These are phyloP conservation scores for Glareola pratincola DNA, from an alignment of 2,113 vertebrate genomes.

Conservation along the genomic window DNA sequence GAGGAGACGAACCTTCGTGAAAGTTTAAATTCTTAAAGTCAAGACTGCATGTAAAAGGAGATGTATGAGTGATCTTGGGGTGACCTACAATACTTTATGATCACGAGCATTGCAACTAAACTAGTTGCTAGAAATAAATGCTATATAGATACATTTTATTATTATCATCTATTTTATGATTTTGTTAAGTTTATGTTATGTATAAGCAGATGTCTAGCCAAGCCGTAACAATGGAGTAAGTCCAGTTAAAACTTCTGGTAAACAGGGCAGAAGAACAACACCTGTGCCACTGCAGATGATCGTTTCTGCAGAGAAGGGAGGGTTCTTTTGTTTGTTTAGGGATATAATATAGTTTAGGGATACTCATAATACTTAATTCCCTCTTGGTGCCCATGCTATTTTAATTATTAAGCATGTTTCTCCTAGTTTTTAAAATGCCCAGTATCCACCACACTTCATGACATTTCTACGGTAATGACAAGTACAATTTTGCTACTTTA, in stretches of 20 bases:
- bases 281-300: neutral
- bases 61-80: neutral
- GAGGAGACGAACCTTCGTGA: neutral
- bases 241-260: neutral
- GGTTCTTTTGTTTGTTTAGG: neutral
- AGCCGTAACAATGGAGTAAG: neutral
- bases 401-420: neutral
- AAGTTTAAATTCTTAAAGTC: neutral
- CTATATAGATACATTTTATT: neutral
- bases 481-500: neutral
- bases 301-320: rapidly evolving
- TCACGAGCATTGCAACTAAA: neutral
- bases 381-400: neutral
- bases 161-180: neutral
- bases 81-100: neutral
- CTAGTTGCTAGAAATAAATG: neutral
- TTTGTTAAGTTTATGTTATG: neutral
- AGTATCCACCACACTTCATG: neutral
- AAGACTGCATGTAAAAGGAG: neutral
- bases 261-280: neutral
- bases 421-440: neutral
- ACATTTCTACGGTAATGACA: neutral
- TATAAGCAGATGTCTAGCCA: neutral
- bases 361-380: neutral
- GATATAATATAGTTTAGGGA: too few relatives aligned